Base-by-base conservation (phyloP, 2,113 vertebrate genomes). In the Trachemys scripta region DNA sequence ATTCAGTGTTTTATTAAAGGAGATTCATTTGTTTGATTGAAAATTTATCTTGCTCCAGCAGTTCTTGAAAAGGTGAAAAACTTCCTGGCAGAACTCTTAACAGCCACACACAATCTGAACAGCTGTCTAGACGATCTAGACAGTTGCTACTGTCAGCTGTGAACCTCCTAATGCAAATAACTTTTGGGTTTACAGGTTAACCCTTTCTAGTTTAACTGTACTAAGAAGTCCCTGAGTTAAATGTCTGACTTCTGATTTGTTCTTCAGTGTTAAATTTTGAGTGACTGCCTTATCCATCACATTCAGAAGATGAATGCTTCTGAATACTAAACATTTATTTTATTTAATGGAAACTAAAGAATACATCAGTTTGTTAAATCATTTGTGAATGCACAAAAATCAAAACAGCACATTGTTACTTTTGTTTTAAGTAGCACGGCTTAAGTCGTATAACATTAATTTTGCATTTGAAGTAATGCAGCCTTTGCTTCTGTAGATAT, bases 61-160 rank as follows among this genome's bases (percentile, higher is more conserved):
- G 96, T 98, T 98, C 97, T 89, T 97, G 98, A 97, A 98, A 98
- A 98, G 97, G 97, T 98, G 96, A 94, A 98, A 98, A 98, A 97
- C 95, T 95, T 93, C 69, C 83, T 94, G 89, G 93, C 93, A 92
- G 95, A 92, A 65, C 96, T 97, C 94, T 93, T 96, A 97, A 95
- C 95, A 92, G 80, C 95, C 93, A 85, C 85, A 82, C 96, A 93
- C 88, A 95, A 93, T 97, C 93, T 92, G 97, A 98, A 97, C 98
- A 98, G 98, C 98, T 99, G 98, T 98, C 98, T 95, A 96, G 98
- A 98, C 97, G 84, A 95, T 93, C 88, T 87, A 97, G 98, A 97
- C 98, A 99, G 98, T 98, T 98, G 98, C 97, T 97, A 92, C 97
- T 98, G 98, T 98, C 98, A 98, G 98, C 98, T 98, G 98, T 95